A percentile compares a stretch with the other conserved stretches of the same genome.
These are phyloP conservation scores for Boloria euphrosyne DNA, from an alignment of 2,888 invertebrate species.

Conservation along the genomic window DNA sequence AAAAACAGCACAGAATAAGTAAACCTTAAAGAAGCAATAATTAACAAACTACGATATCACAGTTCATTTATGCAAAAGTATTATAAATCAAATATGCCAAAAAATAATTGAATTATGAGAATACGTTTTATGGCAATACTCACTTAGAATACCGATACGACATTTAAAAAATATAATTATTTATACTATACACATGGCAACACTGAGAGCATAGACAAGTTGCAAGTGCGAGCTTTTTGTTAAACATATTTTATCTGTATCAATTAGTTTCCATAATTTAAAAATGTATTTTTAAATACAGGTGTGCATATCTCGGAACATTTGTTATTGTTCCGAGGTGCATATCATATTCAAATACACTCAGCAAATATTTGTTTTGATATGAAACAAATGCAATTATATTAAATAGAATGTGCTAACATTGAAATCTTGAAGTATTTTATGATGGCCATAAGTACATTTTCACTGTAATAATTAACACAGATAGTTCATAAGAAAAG, in stretches of 20 bases:
- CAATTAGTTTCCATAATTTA: conserved; percentile 21
- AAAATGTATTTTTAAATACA: conserved; percentile 23
- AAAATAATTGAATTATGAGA: conserved; percentile 49
- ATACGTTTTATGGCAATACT: conserved; percentile 56
- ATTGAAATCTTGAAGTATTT: conserved; percentile 55
- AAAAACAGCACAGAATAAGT: conserved; percentile 48
- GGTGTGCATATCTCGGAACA: too few relatives aligned
- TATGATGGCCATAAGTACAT: conserved; percentile 33
- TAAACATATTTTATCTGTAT: conserved; percentile 15
- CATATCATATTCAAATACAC: conserved; percentile 21
- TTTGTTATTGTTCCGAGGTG: too few relatives aligned
- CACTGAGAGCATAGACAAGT: conserved; percentile 34
- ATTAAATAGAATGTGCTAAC: conserved; percentile 51
- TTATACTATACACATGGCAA: conserved; percentile 34
- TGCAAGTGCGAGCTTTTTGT: conserved; percentile 25
- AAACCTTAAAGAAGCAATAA: conserved; percentile 68
- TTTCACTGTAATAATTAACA: conserved; percentile 21
- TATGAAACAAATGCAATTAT: conserved; percentile 36
- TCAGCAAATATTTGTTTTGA: conserved; percentile 31
- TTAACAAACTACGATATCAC: conserved; percentile 79
- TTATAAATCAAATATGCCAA: conserved; percentile 51
- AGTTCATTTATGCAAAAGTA: conserved; percentile 81
- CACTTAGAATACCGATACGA: conserved; percentile 37
- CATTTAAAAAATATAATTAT: conserved; percentile 27
- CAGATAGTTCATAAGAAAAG: conserved; percentile 11